Evolutionary conservation across 1,140 invertebrate genomes (phyloP).

Genomic region (Drosophila truncata): DNA sequence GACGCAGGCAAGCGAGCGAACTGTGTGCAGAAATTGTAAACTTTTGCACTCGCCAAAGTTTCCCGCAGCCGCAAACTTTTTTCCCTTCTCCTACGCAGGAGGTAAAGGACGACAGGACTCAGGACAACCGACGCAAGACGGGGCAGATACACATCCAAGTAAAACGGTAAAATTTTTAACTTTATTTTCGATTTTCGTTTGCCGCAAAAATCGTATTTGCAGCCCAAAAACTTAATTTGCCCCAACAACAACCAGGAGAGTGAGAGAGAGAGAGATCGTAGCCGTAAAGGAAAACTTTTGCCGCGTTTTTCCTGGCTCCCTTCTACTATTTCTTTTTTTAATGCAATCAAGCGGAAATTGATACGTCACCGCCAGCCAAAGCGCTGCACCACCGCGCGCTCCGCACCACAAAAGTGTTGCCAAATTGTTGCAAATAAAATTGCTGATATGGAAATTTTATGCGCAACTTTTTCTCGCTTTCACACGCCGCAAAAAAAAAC

Average conservation of each 20-base stretch:
- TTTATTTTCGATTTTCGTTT: constrained; percentile 84
- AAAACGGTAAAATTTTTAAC: constrained; percentile 79
- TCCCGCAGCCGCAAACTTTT: constrained; percentile 57
- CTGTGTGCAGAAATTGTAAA: constrained; percentile 73
- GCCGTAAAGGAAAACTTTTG: constrained; percentile 45
- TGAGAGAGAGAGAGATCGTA: neutral
- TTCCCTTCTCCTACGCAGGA: constrained; percentile 9
- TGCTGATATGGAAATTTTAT: constrained; percentile 81
- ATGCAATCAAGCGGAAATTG: constrained; percentile 83
- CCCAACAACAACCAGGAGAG: constrained; percentile 28
- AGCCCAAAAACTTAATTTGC: constrained; percentile 79
- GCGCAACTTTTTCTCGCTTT: constrained; percentile 58
- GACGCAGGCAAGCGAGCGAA: constrained; percentile 55
- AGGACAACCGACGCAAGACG: neutral
- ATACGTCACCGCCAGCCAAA: constrained; percentile 73
- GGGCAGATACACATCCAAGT: constrained; percentile 21
- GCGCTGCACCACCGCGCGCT: constrained; percentile 10
- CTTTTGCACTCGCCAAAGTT: constrained; percentile 77
- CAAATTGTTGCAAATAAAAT: constrained; percentile 84
- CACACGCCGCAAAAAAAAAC: constrained; percentile 15
- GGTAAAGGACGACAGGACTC: neutral
- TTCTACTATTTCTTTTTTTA: constrained; percentile 54
- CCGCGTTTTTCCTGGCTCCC: constrained; percentile 22
- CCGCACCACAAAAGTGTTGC: constrained; percentile 68
- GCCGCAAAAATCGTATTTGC: constrained; percentile 82